Percentiles rank a stretch among this genome's conserved stretches.
Evolutionary conservation across 2,113 vertebrate species (phyloP).

Genomic region (Chaetorhynchus papuensis): DNA sequence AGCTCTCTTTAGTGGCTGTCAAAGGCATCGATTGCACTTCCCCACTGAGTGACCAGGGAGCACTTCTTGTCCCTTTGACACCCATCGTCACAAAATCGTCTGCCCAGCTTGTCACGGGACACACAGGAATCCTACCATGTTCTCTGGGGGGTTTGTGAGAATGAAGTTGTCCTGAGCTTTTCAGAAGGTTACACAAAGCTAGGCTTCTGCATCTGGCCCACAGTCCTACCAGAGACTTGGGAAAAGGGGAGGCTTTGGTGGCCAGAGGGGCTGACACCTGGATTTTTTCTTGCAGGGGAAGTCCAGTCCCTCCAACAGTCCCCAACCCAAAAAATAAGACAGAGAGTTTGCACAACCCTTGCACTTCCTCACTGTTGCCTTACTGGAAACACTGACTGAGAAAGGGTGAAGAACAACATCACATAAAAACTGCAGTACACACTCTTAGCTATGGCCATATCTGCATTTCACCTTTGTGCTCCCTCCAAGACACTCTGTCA

Average conservation of each 20-base stretch:
- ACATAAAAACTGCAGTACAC: neutral
- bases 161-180: neutral
- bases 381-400: neutral
- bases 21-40: neutral
- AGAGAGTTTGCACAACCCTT: neutral
- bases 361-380: neutral
- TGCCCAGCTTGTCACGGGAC: neutral
- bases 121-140: neutral
- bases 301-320: neutral
- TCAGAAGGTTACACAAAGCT: neutral
- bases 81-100: neutral
- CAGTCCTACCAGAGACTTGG: neutral
- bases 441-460: rapidly evolving
- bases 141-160: neutral
- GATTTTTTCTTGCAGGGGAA: neutral
- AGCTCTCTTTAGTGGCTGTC: neutral
- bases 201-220: neutral
- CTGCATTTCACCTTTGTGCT: neutral
- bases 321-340: neutral
- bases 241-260: neutral
- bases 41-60: neutral
- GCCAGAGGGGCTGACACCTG: neutral
- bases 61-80: neutral
- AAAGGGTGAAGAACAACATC: neutral
- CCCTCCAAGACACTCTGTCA: neutral